Evolutionary conservation across 2,888 invertebrate genomes (phyloP), one percentile per base, ranked within the genome.

Genomic region (Melanophora roralis): DNA sequence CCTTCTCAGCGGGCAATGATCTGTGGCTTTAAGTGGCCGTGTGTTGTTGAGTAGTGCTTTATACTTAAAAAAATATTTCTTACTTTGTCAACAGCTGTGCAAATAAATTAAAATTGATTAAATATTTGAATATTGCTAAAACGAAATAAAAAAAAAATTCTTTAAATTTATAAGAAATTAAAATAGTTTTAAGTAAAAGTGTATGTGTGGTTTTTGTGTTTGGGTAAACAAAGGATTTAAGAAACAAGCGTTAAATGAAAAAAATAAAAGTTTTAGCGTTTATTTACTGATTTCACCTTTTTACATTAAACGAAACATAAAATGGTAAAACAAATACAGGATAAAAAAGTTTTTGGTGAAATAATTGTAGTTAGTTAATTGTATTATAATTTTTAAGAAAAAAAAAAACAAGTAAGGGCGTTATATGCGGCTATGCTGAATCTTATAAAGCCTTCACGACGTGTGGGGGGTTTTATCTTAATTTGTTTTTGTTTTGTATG

Each of bases 1-100:
- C 79, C 79, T 79, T 79, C 75, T 79, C 40, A 53, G 71, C 65
- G 79, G 71, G 43, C 79, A 72, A 67, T 79, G 79, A 65, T 69
- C 79, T 75, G 47, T 59, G 21, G 4, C 23, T 47, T 43, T 62
- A 62, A 76, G 47, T 76, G 57, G 76, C 68, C 40, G 55, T 34
- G 36, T 36, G 14, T 69, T 16, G 75, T 32, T 57, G 4, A 16
- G 45, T 19, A n/a, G 49, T 19, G 12, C 0, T 32, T 23, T 27
- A 3, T 6, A 27, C 27, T 3, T 14, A 40, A 40, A 38, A 71
- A 65, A 45, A 21, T 19, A 32, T 34, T 19, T 55, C 32, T 57
- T 38, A 36, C 62, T 75, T 76, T 79, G 75, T 75, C 79, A 79
- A 71, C 65, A 75, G 65, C 62, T 79, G 62, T 62, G 79, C 71